These are phyloP conservation scores for Heliconius ismenius DNA, from an alignment of 2,888 invertebrate genomes.

Conservation along the genomic window DNA sequence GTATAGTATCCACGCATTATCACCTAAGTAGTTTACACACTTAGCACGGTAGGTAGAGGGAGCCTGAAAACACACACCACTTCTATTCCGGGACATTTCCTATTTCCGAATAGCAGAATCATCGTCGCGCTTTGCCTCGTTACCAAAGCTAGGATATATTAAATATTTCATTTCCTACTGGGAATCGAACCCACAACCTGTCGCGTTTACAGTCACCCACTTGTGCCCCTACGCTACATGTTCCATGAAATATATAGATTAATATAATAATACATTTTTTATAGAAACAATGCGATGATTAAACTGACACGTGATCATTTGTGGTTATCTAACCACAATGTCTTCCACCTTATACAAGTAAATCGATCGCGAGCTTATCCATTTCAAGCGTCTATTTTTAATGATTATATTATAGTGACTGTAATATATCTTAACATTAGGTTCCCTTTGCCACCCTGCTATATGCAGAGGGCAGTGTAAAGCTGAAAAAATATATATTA, in stretches of 20 bases:
- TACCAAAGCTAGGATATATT: neutral
- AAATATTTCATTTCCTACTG: neutral
- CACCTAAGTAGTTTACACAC: neutral
- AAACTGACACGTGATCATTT: neutral
- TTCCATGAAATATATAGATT: neutral
- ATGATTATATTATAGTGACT: neutral
- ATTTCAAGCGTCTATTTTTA: slow-evolving; percentile 13
- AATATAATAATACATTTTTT: neutral
- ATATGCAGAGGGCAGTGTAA: too few relatives aligned
- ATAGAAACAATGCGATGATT: neutral
- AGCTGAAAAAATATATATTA: too few relatives aligned
- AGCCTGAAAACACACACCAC: neutral
- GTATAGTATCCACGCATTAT: neutral
- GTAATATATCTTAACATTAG: too few relatives aligned
- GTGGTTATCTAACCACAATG: slow-evolving; percentile 11
- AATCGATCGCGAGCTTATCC: neutral
- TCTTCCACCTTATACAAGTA: neutral
- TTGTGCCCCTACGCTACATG: too few relatives aligned
- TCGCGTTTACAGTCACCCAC: too few relatives aligned
- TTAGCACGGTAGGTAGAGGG: neutral
- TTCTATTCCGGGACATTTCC: too few relatives aligned
- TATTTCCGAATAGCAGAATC: too few relatives aligned
- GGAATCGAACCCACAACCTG: too few relatives aligned
- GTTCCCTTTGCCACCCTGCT: too few relatives aligned
- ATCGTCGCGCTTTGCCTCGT: too few relatives aligned